Evolutionary conservation across 2,888 invertebrate species (phyloP).

Genomic region (Cataglyphis livida): DNA sequence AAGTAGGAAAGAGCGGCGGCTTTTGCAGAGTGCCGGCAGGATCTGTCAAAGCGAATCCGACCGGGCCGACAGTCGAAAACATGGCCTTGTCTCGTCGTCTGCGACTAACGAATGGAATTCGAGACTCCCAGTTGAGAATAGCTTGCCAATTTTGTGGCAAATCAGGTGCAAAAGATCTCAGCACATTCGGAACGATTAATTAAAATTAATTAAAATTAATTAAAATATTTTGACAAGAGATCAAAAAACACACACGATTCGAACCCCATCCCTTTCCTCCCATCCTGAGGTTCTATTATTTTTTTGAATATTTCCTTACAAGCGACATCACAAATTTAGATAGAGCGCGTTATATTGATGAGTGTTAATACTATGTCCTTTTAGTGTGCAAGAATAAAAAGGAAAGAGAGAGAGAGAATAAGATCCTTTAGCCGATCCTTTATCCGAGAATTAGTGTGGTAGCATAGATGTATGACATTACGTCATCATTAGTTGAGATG

Average conservation of each 20-base stretch:
- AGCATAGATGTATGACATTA: neutral
- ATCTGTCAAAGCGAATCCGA: constrained; percentile 81
- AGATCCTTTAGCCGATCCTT: neutral
- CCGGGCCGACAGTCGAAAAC: constrained; percentile 78
- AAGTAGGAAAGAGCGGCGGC: constrained; percentile 85
- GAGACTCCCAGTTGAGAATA: constrained; percentile 41
- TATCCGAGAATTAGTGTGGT: constrained; percentile 12
- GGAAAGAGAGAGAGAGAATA: neutral
- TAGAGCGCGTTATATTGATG: neutral
- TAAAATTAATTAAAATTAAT: neutral
- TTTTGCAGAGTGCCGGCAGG: constrained; percentile 84
- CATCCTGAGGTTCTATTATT: neutral
- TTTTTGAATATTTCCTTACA: neutral
- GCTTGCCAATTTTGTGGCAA: constrained; percentile 28
- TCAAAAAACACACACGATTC: neutral
- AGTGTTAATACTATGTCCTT: constrained; percentile 3
- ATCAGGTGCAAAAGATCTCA: constrained; percentile 4
- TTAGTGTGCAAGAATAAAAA: neutral
- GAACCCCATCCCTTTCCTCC: neutral
- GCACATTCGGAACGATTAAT: neutral
- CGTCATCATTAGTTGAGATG: constrained; percentile 12
- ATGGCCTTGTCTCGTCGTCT: constrained; percentile 79
- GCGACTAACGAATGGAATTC: constrained; percentile 72
- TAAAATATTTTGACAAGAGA: neutral
- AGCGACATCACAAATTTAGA: neutral